Base-by-base conservation (phyloP, 1,140 invertebrate species). In the Lethocerus indicus region DNA sequence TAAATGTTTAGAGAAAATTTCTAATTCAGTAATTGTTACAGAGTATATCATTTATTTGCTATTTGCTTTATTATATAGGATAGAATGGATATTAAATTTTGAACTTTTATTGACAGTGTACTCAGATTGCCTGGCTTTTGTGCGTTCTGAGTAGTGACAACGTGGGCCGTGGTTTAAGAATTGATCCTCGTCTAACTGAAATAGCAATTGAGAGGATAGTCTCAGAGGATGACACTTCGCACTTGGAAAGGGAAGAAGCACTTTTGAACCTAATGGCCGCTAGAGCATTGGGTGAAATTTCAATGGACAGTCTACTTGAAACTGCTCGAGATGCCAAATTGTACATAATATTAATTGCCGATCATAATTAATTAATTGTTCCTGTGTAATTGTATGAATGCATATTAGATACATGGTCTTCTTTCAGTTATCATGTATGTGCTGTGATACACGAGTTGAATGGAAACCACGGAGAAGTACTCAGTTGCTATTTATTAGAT, bases 211-310 rank as follows among this genome's bases (percentile, higher is more conserved):
- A 75, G 35, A 61, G 74, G 29, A 59, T 78, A 14, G 70, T 69
- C 2, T 56, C 62, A 3, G 61, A 69, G 66, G 63, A 64, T 67
- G 60, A 60, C 67, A 64, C 62, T 72, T 66, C 74, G 40, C 68
- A 75, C 48, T 75, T 78, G 54, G 85, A 89, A 59, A 68, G 83
- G 42, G 84, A 92, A 62, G 83, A 83, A 57, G 81, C 85, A 4
- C 68, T 88, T 59, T 63, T 90, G 45, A 80, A 85, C 61, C 64
- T 91, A n/a, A 61, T 89, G 3, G 65, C 75, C 28, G 73, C 74
- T 66, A 54, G 64, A 25, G 53, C 41, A 0, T 35, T 54, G 1
- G 25, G 37, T n/a, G 32, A 47, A 18, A 44, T 57, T 32, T 25
- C 42, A 13, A 47, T 50, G 16, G 54, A 57, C 16, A 26, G 51